Evolutionary conservation across 2,797 vertebrate species (phyloP).

Genomic region (Odontamblyopus rebecca): DNA sequence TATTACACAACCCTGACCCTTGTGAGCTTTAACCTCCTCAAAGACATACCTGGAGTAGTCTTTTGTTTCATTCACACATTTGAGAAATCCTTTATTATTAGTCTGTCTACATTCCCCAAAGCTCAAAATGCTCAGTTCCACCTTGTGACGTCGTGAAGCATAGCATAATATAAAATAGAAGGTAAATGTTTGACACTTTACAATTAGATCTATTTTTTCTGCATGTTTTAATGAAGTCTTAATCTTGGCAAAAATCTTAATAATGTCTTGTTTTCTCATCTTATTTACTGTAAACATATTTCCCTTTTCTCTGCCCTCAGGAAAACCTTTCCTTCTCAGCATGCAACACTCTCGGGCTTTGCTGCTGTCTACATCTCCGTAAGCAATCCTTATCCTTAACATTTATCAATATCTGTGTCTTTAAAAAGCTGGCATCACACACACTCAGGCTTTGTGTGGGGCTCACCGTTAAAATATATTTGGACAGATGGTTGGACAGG

Average conservation of each 20-base stretch:
- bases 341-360: conserved; percentile 94
- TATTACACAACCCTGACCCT: no score
- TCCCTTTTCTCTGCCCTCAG: conserved; percentile 67
- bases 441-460: not conserved
- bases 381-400: conserved; percentile 68
- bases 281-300: not conserved
- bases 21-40: no score
- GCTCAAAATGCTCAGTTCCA: no score
- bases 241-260: not conserved
- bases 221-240: conserved; percentile 2
- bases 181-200: not conserved
- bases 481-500: not conserved
- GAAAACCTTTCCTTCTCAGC: conserved; percentile 98
- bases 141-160: no score
- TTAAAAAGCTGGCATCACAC: not conserved
- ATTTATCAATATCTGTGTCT: conserved; percentile 10
- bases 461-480: not conserved
- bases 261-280: not conserved
- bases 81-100: no score
- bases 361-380: conserved; percentile 96
- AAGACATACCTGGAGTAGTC: no score
- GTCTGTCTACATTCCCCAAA: not conserved
- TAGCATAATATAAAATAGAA: no score
- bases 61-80: no score
- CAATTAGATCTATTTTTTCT: not conserved